Conservation (phyloP, 2,113 vertebrate genomes). For the Syngnathus typhle region DNA sequence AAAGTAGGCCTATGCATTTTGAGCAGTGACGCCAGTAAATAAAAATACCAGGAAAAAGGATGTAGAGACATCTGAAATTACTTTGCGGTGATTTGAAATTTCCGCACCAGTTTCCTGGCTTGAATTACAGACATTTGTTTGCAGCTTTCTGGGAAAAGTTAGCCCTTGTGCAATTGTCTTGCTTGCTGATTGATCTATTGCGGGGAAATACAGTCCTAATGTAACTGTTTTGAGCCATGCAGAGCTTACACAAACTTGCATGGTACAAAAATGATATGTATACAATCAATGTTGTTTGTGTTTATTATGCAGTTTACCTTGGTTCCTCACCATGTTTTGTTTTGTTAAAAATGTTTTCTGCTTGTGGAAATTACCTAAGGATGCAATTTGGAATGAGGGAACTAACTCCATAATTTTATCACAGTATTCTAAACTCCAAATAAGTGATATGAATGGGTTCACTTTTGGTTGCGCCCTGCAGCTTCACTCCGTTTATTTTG, state of each 20-base stretch:
- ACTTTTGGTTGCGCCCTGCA: conserved; percentile 28
- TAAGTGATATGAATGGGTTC: conserved; percentile 17
- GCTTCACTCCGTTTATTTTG: conserved; percentile 36
- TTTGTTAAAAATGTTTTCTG: background rate
- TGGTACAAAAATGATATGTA: background rate
- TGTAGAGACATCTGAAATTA: conserved; percentile 7
- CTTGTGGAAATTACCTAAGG: conserved; percentile 2
- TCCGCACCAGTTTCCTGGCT: conserved; percentile 19
- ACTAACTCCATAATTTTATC: conserved; percentile 3
- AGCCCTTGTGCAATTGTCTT: background rate
- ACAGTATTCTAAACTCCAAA: conserved; percentile 13
- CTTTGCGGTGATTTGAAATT: conserved; percentile 6
- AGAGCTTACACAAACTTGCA: too few species aligned
- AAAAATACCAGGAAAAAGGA: conserved; percentile 19
- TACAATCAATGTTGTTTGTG: background rate
- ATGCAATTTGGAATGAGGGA: background rate
- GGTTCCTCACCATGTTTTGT: background rate
- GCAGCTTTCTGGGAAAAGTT: conserved; percentile 4
- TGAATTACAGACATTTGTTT: conserved; percentile 24
- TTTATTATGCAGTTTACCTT: background rate
- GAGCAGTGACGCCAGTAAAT: conserved; percentile 12
- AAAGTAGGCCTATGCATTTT: conserved; percentile 3
- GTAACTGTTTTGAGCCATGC: background rate
- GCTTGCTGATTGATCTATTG: background rate
- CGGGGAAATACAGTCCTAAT: background rate